These are phyloP conservation scores for Drosophila burlai DNA, from an alignment of 1,140 invertebrate species.

Conservation along the genomic window DNA sequence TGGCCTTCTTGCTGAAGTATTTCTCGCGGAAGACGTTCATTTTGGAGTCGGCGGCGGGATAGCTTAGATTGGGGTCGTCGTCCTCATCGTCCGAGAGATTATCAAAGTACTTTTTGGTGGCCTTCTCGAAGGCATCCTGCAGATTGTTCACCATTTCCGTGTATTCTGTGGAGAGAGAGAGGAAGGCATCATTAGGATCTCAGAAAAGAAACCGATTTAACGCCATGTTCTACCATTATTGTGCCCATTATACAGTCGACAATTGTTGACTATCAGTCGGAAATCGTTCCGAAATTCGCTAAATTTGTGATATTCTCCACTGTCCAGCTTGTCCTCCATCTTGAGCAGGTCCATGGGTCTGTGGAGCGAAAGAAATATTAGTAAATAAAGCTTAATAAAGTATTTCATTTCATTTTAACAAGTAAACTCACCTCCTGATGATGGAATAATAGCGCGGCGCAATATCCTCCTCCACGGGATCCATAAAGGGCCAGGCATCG, in stretches of 20 bases:
- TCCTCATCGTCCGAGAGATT: slow-evolving; percentile 91
- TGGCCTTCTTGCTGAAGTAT: slow-evolving; percentile 77
- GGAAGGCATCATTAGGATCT: neutral
- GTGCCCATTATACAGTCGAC: slow-evolving; percentile 95
- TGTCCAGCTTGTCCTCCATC: slow-evolving; percentile 95
- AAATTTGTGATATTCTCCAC: slow-evolving; percentile 91
- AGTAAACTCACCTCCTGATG: slow-evolving; percentile 86
- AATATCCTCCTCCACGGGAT: slow-evolving; percentile 95
- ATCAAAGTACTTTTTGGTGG: slow-evolving; percentile 92
- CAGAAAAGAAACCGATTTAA: neutral
- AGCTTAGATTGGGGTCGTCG: slow-evolving; percentile 89
- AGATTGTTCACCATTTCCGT: slow-evolving; percentile 94
- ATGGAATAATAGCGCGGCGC: slow-evolving; percentile 94
- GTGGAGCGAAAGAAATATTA: neutral
- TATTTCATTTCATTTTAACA: neutral
- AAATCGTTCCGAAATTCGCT: slow-evolving; percentile 94
- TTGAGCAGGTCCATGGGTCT: slow-evolving; percentile 94
- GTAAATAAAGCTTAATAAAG: neutral
- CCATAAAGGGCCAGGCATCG: slow-evolving; percentile 96
- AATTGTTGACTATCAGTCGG: slow-evolving; percentile 96
- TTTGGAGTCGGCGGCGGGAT: slow-evolving; percentile 86
- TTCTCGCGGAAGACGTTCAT: slow-evolving; percentile 85
- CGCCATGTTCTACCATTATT: slow-evolving; percentile 91
- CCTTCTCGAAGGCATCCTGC: slow-evolving; percentile 91
- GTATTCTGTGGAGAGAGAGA: slow-evolving; percentile 88